A percentile compares a stretch with the other conserved stretches of the same genome.
phyloP scores from a whole-genome alignment of 2,797 vertebrate genomes.

The Pteronotus mesoamericanus region DNA sequence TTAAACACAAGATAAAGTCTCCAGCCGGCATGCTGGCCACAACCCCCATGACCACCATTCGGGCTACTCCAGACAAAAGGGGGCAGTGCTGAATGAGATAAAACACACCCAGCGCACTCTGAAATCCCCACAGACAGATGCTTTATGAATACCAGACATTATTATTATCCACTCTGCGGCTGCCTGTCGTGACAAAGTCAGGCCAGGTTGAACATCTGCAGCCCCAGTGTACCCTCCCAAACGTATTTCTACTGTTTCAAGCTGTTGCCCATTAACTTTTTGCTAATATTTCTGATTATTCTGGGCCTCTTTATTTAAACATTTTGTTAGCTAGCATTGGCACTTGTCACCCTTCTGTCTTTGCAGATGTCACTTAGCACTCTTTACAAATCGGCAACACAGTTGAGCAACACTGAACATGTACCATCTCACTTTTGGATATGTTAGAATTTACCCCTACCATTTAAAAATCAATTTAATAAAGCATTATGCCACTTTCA shows the following conservation, averaged over 20 bases:
- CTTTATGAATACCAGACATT: conserved; percentile 65
- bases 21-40: conserved; percentile 39
- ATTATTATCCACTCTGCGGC: conserved; percentile 55
- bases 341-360: conserved; percentile 71
- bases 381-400: conserved; percentile 63
- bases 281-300: conserved; percentile 66
- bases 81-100: conserved; percentile 57
- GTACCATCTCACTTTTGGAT: neutral
- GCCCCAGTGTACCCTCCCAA: neutral
- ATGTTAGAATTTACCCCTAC: neutral
- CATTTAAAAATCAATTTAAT: neutral
- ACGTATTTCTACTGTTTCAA: conserved; percentile 64
- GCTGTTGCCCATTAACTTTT: conserved; percentile 64
- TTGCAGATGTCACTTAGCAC: conserved; percentile 70
- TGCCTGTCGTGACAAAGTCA: conserved; percentile 15
- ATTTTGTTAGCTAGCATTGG: conserved; percentile 62
- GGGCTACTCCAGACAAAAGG: conserved; percentile 66
- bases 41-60: conserved; percentile 29
- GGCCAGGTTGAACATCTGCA: conserved; percentile 59
- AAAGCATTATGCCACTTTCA: neutral
- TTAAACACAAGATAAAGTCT: conserved; percentile 64
- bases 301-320: conserved; percentile 64
- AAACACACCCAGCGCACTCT: conserved; percentile 60
- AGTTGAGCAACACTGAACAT: conserved; percentile 38
- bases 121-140: conserved; percentile 72